Evolutionary conservation across 2,113 vertebrate species (phyloP), one percentile per base, ranked within the genome.

Genomic region (Diadophis punctatus): DNA sequence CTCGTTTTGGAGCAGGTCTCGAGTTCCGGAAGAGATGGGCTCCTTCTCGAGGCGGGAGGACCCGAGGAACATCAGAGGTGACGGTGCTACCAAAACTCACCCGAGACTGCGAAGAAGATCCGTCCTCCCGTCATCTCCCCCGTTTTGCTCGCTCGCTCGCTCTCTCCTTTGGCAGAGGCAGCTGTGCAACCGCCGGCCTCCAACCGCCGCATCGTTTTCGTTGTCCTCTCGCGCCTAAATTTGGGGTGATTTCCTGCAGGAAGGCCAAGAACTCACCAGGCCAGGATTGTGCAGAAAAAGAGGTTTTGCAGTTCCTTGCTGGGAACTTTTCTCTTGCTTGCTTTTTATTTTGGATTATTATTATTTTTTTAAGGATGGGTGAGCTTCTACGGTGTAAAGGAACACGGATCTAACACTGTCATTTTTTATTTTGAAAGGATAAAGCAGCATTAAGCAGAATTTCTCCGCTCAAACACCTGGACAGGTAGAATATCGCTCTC

Each of bases 11-110:
- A 39, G 90, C 85, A 91, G 94, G 93, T 93, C 93, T 89, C 86
- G 39, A 63, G 86, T 93, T 93, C 52, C 8, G 10, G 90, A 74
- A 14, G 84, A 88, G 27, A 20, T 0, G 88, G 0, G n/a, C 95
- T 95, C 6, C 90, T 0, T 12, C 90, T 87, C 91, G 10, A 0
- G 48, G 93, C 88, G 63, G 60, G 86, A 68, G 91, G 93, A 52
- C 18, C 1, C 1, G 30, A 27, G 20, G 49, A 49, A 10, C 48
- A 6, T 0, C 0, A 3, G 95, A 92, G 30, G 0, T 92, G 91
- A 95, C 92, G 95, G 97, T 96, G 96, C 96, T 97, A 96, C 90
- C 8, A 12, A 51, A 55, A 92, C 11, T 48, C 91, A 20, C 87
- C n/a, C 7, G 2, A 6, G 51, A 94, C 84, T 43, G 93, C 87